Base-by-base conservation (phyloP, 1,140 invertebrate species). In the Halotydeus destructor region DNA sequence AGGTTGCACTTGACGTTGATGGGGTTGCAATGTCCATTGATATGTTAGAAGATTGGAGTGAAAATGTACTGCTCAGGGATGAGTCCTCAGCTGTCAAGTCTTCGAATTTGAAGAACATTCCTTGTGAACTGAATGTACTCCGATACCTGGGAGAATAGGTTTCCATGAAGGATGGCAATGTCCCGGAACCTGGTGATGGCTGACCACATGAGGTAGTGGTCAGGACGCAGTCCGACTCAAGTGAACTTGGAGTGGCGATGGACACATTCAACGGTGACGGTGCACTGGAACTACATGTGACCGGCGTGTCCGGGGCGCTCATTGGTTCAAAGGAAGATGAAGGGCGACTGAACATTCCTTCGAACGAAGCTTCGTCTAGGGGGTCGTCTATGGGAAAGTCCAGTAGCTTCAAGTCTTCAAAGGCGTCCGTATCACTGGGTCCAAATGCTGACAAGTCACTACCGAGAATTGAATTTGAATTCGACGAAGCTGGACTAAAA, bases 101-200 rank as follows among this genome's bases (percentile, higher is more conserved):
- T 4, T 33, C 19, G 31, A 33, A 16, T 33, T n/a, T 33, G 5
- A 48, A 51, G 33, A 51, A 51, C 6, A 50, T 41, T 43, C 50
- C 30, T 41, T 47, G n/a, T 32, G 46, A 36, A 41, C 54, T 65
- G 58, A 47, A 68, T 59, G 54, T 71, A 63, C 58, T 66, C 61
- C 51, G 66, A 66, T 46, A 60, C 59, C 63, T 68, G 27, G 75
- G 68, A 25, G 75, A 78, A 57, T 81, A 81, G 22, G 76, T 82
- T 60, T 82, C 79, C 63, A 80, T 75, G 61, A 81, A 83, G 62
- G 76, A 80, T 36, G 78, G 78, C 44, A 82, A 59, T 25, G 76
- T 48, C 12, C 47, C 72, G 32, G 74, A 71, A 42, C 66, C 68
- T 50, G 44, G 53, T 57, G 52, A 30, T 21, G 24, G 11, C 27